These are phyloP conservation scores for Otocyon megalotis DNA, from an alignment of 2,113 vertebrate genomes.

Conservation along the genomic window DNA sequence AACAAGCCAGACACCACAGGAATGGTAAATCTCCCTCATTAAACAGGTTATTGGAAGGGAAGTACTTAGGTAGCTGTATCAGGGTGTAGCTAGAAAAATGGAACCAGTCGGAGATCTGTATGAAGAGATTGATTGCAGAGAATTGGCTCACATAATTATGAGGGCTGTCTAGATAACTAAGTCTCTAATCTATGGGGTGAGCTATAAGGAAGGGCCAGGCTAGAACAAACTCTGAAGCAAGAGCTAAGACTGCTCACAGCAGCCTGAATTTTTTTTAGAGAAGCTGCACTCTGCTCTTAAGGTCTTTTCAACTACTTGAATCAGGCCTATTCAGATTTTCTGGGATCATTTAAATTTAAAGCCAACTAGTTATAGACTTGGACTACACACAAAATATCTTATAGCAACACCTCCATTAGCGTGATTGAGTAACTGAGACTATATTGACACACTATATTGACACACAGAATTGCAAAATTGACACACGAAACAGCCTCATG, in stretches of 20 bases:
- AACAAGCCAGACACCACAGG: not conserved
- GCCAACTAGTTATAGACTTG: not conserved
- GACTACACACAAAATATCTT: not conserved
- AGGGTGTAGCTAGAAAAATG: not conserved
- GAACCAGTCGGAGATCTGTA: not conserved
- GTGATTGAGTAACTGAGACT: not conserved
- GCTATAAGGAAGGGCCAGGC: not conserved
- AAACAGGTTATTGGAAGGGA: not conserved
- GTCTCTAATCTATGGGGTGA: not conserved
- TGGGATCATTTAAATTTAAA: not conserved
- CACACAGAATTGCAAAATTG: not conserved
- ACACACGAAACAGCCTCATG: not conserved
- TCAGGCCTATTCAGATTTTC: not conserved
- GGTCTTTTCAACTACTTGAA: not conserved
- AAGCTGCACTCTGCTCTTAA: not conserved
- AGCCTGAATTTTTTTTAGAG: not conserved
- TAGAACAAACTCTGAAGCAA: not conserved
- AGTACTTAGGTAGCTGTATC: not conserved
- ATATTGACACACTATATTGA: not conserved
- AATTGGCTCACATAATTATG: not conserved
- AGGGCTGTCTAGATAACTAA: not conserved
- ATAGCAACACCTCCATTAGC: not conserved
- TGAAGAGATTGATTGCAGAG: not conserved
- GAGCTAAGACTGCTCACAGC: not conserved
- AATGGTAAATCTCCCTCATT: not conserved